Evolutionary conservation across 2,797 vertebrate genomes (phyloP).

Genomic region (Brotula barbata): DNA sequence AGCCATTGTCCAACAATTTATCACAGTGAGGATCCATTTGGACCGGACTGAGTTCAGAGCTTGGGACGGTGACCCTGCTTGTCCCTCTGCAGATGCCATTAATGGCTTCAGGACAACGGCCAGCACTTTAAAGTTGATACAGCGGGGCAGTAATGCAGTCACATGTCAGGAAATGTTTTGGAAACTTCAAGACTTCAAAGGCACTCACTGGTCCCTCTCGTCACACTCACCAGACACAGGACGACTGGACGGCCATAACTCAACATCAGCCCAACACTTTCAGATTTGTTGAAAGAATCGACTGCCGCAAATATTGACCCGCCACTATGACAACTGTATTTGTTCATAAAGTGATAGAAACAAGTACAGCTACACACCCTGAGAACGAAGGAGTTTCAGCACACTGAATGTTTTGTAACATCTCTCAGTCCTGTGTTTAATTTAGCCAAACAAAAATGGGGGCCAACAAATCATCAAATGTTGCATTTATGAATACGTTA

Average conservation of each 20-base stretch:
- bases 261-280: constrained; percentile 15
- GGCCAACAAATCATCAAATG: too few species aligned
- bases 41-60: constrained; percentile 13
- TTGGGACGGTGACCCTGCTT: constrained; percentile 8
- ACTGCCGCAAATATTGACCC: background rate
- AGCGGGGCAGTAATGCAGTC: constrained; percentile 35
- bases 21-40: constrained; percentile 9
- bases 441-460: too few species aligned
- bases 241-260: constrained; percentile 26
- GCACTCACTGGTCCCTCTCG: constrained; percentile 32
- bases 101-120: constrained; percentile 46
- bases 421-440: too few species aligned
- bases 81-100: constrained; percentile 44
- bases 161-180: constrained; percentile 53
- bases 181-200: constrained; percentile 53
- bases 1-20: constrained; percentile 1
- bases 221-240: constrained; percentile 38
- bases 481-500: too few species aligned
- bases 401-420: too few species aligned
- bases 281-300: constrained; percentile 4
- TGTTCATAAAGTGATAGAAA: background rate
- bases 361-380: background rate
- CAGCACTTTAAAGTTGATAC: constrained; percentile 61
- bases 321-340: background rate
- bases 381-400: background rate